phyloP scores from a whole-genome alignment of 2,888 invertebrate genomes.

The Deladenus siricidicola region DNA sequence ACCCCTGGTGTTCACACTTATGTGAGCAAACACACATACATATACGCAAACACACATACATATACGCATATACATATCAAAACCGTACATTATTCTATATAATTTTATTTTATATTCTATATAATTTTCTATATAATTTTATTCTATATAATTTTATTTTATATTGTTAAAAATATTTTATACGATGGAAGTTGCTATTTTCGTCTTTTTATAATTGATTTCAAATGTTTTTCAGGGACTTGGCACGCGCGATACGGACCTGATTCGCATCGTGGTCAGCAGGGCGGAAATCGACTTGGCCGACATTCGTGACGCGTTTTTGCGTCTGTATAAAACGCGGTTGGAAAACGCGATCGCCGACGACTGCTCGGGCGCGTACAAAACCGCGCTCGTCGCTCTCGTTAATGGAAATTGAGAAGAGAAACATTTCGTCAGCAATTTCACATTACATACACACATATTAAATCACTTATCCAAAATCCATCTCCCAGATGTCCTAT shows the following conservation, averaged over 20 bases:
- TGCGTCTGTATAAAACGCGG: conserved; percentile 49
- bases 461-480: too few species aligned
- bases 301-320: conserved; percentile 67
- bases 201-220: background rate
- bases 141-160: too few species aligned
- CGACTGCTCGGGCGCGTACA: conserved; percentile 48
- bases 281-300: conserved; percentile 63
- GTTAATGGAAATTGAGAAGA: conserved; percentile 41
- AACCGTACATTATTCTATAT: too few species aligned
- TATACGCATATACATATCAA: too few species aligned
- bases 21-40: too few species aligned
- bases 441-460: too few species aligned
- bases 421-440: too few species aligned
- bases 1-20: too few species aligned
- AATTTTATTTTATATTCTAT: background rate
- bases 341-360: conserved; percentile 34
- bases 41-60: too few species aligned
- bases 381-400: conserved; percentile 45
- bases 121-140: background rate
- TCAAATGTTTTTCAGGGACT: conserved; percentile 29
- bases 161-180: too few species aligned
- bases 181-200: background rate
- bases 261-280: conserved; percentile 50
- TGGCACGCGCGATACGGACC: conserved; percentile 49
- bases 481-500: too few species aligned